Conservation (phyloP, 2,113 vertebrate genomes). For the Scortum barcoo region DNA sequence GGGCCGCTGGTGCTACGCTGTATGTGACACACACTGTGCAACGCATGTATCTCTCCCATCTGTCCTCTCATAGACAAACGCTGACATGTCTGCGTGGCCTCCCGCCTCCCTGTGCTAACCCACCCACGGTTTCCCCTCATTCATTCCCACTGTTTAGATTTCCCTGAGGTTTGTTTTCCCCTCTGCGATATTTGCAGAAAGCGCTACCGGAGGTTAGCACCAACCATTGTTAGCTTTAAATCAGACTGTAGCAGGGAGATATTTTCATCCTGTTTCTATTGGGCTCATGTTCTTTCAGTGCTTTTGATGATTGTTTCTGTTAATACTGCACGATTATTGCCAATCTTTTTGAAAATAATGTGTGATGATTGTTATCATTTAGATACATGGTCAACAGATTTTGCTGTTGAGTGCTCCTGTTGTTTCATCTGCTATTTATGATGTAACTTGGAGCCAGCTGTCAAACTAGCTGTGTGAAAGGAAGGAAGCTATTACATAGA, state of each 20-base stretch:
- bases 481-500: slow-evolving; percentile 35
- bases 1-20: slow-evolving; percentile 97
- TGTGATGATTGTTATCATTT: slow-evolving; percentile 29
- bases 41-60: slow-evolving; percentile 36
- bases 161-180: slow-evolving; percentile 62
- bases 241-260: slow-evolving; percentile 42
- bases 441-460: slow-evolving; percentile 8
- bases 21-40: slow-evolving; percentile 81
- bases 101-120: slow-evolving; percentile 30
- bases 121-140: slow-evolving; percentile 60
- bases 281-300: background rate
- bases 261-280: slow-evolving; percentile 50
- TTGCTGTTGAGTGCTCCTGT: background rate
- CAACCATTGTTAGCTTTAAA: slow-evolving; percentile 59
- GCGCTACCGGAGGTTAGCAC: slow-evolving; percentile 26
- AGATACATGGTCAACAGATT: background rate
- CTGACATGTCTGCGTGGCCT: background rate
- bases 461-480: slow-evolving; percentile 30
- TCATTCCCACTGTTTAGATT: slow-evolving; percentile 60
- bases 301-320: slow-evolving; percentile 35
- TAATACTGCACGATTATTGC: too few species aligned
- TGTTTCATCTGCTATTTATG: slow-evolving; percentile 35
- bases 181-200: slow-evolving; percentile 27
- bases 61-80: slow-evolving; percentile 19
- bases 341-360: background rate